Conservation (phyloP, 2,797 vertebrate genomes). For the Lepilemur ruficaudatus region DNA sequence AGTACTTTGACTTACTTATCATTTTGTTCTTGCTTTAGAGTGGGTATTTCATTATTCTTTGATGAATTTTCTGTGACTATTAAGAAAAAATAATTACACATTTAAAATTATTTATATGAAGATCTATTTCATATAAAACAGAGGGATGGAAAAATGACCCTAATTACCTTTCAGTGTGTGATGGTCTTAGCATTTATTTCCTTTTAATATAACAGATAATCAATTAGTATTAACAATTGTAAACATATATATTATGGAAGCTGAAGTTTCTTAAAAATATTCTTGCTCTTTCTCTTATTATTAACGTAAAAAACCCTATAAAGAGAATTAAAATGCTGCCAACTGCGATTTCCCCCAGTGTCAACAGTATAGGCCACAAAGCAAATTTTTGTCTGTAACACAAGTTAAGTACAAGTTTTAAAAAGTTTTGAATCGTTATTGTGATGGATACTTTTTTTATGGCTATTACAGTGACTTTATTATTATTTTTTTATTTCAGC, state of each 20-base stretch:
- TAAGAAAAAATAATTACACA: background rate
- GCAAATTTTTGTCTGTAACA: background rate
- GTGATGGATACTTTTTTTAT: no score
- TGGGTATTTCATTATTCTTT: background rate
- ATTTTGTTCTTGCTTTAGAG: background rate
- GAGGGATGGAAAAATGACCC: background rate
- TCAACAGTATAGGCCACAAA: background rate
- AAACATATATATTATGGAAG: background rate
- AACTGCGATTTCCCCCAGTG: background rate
- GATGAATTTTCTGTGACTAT: background rate
- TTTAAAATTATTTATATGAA: background rate
- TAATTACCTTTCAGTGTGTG: background rate
- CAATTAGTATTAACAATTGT: background rate
- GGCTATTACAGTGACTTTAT: no score
- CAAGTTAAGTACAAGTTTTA: background rate
- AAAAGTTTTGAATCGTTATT: background rate
- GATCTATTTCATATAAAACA: background rate
- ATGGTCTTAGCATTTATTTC: background rate
- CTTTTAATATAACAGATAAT: constrained; percentile 20
- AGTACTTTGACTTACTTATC: background rate
- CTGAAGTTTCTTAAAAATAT: constrained; percentile 13
- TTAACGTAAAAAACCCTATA: background rate
- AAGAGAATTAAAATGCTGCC: constrained; percentile 1
- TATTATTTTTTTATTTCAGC: no score
- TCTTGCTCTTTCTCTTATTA: background rate